These are phyloP conservation scores for Ahaetulla prasina DNA, from an alignment of 2,113 vertebrate genomes.

Conservation along the genomic window DNA sequence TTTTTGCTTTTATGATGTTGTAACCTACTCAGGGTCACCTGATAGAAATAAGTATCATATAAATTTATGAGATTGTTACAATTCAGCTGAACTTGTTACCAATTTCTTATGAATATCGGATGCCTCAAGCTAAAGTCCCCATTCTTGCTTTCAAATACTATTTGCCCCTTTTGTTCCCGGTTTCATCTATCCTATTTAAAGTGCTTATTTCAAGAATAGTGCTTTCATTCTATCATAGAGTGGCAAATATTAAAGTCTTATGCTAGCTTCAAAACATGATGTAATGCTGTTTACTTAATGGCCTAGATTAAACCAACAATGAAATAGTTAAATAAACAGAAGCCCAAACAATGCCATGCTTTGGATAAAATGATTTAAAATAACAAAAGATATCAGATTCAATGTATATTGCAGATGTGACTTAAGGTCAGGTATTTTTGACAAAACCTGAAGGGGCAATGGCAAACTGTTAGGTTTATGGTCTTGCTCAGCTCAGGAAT, in stretches of 20 bases:
- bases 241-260: slow-evolving; percentile 12
- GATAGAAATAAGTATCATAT: not conserved
- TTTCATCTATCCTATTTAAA: slow-evolving; percentile 33
- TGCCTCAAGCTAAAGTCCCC: not conserved
- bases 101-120: not conserved
- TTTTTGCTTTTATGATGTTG: not conserved
- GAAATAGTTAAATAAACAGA: slow-evolving; percentile 17
- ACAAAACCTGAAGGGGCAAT: not conserved
- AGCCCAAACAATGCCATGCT: slow-evolving; percentile 21
- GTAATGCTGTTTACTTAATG: slow-evolving; percentile 20
- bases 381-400: not conserved
- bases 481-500: not conserved
- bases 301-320: slow-evolving; percentile 26
- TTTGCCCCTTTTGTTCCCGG: not conserved
- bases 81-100: not conserved
- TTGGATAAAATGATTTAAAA: slow-evolving; percentile 3
- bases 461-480: not conserved
- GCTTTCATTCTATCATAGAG: slow-evolving; percentile 1
- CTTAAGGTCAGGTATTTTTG: not conserved
- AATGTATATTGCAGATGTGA: not conserved
- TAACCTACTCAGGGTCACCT: not conserved
- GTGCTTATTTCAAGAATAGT: slow-evolving; percentile 9
- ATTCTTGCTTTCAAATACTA: not conserved
- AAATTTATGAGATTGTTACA: not conserved
- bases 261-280: not conserved